Evolutionary conservation across 2,797 vertebrate genomes (phyloP).

Genomic region (Nannoperca australis): DNA sequence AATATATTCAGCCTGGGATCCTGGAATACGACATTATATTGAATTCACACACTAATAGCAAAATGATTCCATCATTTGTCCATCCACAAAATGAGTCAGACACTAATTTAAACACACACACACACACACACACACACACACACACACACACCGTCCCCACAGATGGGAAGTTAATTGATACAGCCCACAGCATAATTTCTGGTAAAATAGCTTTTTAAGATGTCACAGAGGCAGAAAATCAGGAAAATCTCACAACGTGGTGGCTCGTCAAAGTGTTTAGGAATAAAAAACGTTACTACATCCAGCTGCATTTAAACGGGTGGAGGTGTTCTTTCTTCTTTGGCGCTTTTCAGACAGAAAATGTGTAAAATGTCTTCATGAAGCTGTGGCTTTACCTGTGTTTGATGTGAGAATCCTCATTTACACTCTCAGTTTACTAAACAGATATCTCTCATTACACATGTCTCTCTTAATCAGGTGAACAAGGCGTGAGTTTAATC

Average conservation of each 20-base stretch:
- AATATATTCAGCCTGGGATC: not conserved
- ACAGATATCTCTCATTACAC: not conserved
- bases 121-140: constrained; percentile 21
- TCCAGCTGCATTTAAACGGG: not conserved
- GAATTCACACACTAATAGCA: constrained; percentile 5
- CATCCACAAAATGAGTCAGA: constrained; percentile 7
- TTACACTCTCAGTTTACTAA: not conserved
- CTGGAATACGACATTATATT: not conserved
- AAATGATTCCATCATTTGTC: constrained; percentile 17
- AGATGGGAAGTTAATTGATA: constrained; percentile 28
- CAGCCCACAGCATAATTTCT: constrained; percentile 36
- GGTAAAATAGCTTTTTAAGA: constrained; percentile 22
- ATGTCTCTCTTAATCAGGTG: not conserved
- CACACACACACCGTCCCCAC: constrained; percentile 4
- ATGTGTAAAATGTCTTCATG: not conserved
- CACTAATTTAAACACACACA: constrained; percentile 4
- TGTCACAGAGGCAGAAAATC: not conserved
- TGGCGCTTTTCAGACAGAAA: not conserved
- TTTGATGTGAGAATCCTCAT: not conserved
- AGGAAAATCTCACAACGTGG: not conserved
- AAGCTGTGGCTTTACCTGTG: not conserved
- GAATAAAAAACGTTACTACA: not conserved
- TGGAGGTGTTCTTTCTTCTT: not conserved
- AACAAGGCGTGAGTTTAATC: not conserved
- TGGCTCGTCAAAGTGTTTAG: not conserved